Conservation (phyloP, 2,797 vertebrate species). For the Coreius guichenoti region DNA sequence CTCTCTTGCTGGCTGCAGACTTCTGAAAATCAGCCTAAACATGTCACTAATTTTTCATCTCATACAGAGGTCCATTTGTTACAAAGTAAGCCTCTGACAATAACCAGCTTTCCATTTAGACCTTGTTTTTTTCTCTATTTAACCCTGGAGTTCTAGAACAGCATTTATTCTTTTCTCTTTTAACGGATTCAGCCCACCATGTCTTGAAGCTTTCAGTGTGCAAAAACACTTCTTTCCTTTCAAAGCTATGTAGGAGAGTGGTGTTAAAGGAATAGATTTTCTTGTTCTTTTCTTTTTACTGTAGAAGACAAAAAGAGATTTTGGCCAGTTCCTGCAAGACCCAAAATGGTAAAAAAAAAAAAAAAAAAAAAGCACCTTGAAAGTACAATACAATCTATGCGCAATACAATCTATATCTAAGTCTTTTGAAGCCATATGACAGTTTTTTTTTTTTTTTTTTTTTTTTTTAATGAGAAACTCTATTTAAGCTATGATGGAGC, state of each 20-base stretch:
- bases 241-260: not conserved
- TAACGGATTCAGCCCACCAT: not conserved
- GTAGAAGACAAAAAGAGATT: not conserved
- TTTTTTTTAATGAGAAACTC: not conserved
- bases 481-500: not conserved
- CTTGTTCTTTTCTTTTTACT: not conserved
- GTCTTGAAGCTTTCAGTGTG: slow-evolving; percentile 1
- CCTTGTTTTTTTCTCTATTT: not conserved
- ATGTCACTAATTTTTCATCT: not conserved
- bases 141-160: not conserved
- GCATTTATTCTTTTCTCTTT: not conserved
- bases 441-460: not conserved
- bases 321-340: not conserved
- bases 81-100: not conserved
- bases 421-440: not conserved
- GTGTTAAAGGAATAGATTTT: not conserved
- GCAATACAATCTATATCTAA: no score
- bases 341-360: not conserved
- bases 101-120: not conserved
- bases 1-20: not conserved
- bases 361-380: not conserved
- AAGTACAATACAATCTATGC: not conserved
- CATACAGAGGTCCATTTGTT: not conserved
- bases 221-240: not conserved
- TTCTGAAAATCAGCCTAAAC: not conserved